A percentile compares a stretch with the other conserved stretches of the same genome.
These are phyloP conservation scores for Ruditapes philippinarum DNA, from an alignment of 1,140 invertebrate species.

Conservation along the genomic window DNA sequence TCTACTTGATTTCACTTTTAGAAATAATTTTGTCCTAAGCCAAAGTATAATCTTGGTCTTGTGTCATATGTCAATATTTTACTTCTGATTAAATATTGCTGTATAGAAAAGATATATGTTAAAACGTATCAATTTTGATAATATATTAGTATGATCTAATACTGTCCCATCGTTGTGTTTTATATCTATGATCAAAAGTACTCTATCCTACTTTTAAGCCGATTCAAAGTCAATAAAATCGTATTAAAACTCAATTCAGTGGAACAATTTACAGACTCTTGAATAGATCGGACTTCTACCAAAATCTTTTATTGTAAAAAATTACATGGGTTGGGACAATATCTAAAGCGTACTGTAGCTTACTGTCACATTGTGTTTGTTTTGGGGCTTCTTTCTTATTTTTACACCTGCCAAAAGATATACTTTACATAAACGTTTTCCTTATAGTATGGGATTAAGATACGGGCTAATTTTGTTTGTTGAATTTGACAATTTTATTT, in stretches of 20 bases:
- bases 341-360: neutral
- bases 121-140: slow-evolving; percentile 32
- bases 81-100: neutral
- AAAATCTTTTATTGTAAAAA: neutral
- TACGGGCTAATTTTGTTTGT: slow-evolving; percentile 43
- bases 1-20: too few species aligned
- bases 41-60: too few species aligned
- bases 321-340: neutral
- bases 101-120: neutral
- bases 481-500: slow-evolving; percentile 27
- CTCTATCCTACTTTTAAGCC: slow-evolving; percentile 39
- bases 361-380: slow-evolving; percentile 38
- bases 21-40: too few species aligned
- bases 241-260: slow-evolving; percentile 33
- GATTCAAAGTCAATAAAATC: slow-evolving; percentile 54
- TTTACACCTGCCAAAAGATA: slow-evolving; percentile 59
- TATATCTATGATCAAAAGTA: neutral
- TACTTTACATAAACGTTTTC: slow-evolving; percentile 54
- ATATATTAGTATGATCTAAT: neutral
- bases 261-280: neutral
- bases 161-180: neutral
- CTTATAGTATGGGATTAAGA: slow-evolving; percentile 25
- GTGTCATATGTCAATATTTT: too few species aligned
- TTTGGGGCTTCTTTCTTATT: slow-evolving; percentile 46
- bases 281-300: neutral